Percentiles rank a stretch among this genome's conserved stretches.
phyloP scores from a whole-genome alignment of 1,140 invertebrate genomes.

The Drosophila orena region DNA sequence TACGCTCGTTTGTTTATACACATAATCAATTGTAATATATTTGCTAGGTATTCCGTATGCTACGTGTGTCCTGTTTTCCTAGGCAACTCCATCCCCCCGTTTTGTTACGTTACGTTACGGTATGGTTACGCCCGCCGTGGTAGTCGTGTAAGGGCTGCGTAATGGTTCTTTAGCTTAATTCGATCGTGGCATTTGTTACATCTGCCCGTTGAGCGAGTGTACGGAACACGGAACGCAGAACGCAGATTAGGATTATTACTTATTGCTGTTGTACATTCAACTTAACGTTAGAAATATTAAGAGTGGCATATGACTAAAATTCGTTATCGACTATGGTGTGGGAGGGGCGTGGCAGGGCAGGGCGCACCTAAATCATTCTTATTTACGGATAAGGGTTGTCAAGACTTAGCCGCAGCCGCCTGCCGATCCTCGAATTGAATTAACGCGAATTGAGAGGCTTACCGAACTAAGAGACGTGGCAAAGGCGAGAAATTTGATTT shows the following conservation, averaged over 20 bases:
- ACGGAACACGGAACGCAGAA: conserved; percentile 30
- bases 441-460: conserved; percentile 65
- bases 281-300: conserved; percentile 61
- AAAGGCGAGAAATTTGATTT: conserved; percentile 84
- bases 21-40: conserved; percentile 60
- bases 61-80: conserved; percentile 39
- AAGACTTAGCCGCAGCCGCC: conserved; percentile 33
- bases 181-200: conserved; percentile 35
- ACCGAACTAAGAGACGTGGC: conserved; percentile 75
- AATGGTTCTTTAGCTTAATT: conserved; percentile 44
- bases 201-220: conserved; percentile 12
- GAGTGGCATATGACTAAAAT: conserved; percentile 59
- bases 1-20: conserved; percentile 72
- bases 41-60: conserved; percentile 61
- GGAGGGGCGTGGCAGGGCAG: conserved; percentile 8
- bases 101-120: conserved; percentile 25
- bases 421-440: conserved; percentile 24
- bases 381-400: conserved; percentile 47
- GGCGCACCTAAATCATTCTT: conserved; percentile 39
- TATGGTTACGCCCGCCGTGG: conserved; percentile 2
- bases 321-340: conserved; percentile 49
- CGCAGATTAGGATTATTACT: conserved; percentile 38
- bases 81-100: conserved; percentile 9
- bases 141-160: conserved; percentile 14
- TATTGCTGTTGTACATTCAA: conserved; percentile 59